Evolutionary conservation across 2,797 vertebrate species (phyloP), one percentile per base, ranked within the genome.

Genomic region (Manis javanica): DNA sequence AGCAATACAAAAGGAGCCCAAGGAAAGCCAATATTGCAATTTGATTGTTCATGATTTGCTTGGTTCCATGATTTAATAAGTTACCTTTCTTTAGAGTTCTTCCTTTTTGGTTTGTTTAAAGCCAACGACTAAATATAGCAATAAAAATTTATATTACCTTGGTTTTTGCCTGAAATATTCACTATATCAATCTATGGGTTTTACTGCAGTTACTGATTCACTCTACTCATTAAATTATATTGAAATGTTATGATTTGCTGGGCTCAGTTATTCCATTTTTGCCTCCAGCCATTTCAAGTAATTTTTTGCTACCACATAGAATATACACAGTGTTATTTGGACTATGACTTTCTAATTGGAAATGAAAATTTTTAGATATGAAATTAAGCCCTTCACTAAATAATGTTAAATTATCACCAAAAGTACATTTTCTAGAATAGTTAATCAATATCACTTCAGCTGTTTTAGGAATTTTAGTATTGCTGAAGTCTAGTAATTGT

Each of bases 61-160:
- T 97, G 86, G 85, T 87, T 72, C 72, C 71, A 89, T 94, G 90
- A 97, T 96, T 97, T 95, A 91, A 86, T 95, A 95, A 95, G 96
- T 95, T 93, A 81, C 69, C 89, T 96, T 96, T 96, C 92, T 59
- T 57, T n/a, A 96, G 86, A 29, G 74, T 89, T 92, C 85, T 94
- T 91, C 75, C 93, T 93, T 96, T 96, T 87, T 59, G 49, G 78
- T 94, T 96, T 97, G 86, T 95, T 95, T 96, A 97, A 97, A 96
- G 94, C 91, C 64, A 96, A 89, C 29, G 64, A 97, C 88, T 97
- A 89, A 97, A 95, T 93, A 88, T 90, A 96, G 78, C 95, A 96
- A 96, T 97, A 95, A 97, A 97, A 96, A 97, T 97, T 96, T 95
- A 96, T 97, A 97, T 97, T 91, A 94, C 68, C 75, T 96, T 97